Evolutionary conservation across 2,797 vertebrate genomes (phyloP).

Genomic region (Dryobates pubescens): DNA sequence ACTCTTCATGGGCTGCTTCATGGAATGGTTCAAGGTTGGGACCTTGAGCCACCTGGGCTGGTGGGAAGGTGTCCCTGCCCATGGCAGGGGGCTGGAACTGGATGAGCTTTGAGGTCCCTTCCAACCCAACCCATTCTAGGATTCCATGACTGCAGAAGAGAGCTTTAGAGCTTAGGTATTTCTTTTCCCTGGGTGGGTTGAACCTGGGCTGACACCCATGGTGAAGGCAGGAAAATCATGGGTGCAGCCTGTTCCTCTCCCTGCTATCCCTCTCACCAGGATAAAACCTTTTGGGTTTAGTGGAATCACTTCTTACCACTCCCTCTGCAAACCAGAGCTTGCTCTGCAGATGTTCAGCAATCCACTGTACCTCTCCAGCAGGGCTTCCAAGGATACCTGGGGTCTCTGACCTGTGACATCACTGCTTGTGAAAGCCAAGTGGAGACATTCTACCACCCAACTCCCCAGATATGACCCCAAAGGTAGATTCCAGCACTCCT

Average conservation of each 20-base stretch:
- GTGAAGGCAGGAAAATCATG: neutral
- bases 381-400: neutral
- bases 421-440: constrained; percentile 46
- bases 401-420: constrained; percentile 54
- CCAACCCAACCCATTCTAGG: no score
- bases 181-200: neutral
- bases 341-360: neutral
- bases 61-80: no score
- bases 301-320: neutral
- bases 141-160: neutral
- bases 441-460: constrained; percentile 37
- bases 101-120: no score
- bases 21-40: no score
- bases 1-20: neutral
- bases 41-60: no score
- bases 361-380: neutral
- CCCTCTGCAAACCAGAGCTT: neutral
- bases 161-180: neutral
- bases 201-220: neutral
- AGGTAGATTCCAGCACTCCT: constrained; percentile 40
- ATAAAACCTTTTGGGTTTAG: neutral
- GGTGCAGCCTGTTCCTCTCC: neutral
- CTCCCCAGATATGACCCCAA: constrained; percentile 46
- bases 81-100: no score
- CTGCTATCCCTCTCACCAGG: neutral